Evolutionary conservation across 2,113 vertebrate genomes (phyloP), one percentile per base, ranked within the genome.

Genomic region (Vidua chalybeata): DNA sequence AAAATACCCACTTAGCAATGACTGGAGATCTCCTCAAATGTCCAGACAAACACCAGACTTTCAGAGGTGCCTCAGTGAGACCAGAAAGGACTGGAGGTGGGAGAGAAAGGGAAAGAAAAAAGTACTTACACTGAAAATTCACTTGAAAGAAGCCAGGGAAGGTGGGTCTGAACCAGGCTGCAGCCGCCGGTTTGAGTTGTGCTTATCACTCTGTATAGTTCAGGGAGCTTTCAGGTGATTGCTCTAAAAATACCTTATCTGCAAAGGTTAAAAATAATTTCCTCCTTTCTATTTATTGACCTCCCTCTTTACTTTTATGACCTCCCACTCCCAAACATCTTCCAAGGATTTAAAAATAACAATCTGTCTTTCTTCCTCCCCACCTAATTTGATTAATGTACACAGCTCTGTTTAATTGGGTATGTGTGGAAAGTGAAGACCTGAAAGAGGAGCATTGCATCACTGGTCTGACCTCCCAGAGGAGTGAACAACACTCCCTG

Each of bases 181-280:
- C 78, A 74, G 79, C 39, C 8, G 17, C 78, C 6, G 56, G 49
- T 74, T 15, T 63, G 93, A 94, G 93, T 39, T 19, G 72, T 56
- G 79, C 87, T 95, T 86, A 94, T 93, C 87, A 37, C 74, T 49
- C 75, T 48, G 30, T 14, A 68, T 37, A 77, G 90, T 71, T 73
- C 82, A 77, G 88, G 75, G 85, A 94, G 68, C 82, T 88, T 95
- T 77, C 95, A 96, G 92, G 92, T 96, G 90, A 95, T 87, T 95
- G 85, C 87, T 93, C 93, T 96, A 97, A 97, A 95, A 97, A 94
- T 94, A 95, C 75, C 75, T 93, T 85, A 77, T 91, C 92, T 93
- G 67, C 85, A 93, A 93, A 13, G 20, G 79, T 91, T 97, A 90
- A 95, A 95, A 97, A 91, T 96, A 95, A 93, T 91, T 90, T 86